phyloP scores from a whole-genome alignment of 2,113 vertebrate species.

The Peromyscus maniculatus region DNA sequence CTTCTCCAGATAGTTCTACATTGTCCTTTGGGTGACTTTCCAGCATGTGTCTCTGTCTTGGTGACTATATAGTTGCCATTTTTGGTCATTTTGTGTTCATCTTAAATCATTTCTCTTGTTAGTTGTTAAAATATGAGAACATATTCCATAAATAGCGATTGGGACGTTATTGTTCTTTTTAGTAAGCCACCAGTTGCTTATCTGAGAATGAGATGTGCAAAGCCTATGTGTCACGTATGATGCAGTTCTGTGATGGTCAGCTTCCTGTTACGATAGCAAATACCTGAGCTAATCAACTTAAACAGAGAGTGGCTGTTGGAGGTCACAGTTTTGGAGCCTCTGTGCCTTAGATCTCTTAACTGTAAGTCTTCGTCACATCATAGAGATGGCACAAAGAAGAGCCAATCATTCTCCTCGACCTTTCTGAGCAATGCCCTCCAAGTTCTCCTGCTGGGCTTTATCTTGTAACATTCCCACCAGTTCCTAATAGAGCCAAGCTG shows the following conservation, averaged over 20 bases:
- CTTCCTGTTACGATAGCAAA: background rate
- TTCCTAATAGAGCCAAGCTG: background rate
- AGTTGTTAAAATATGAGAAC: conserved; percentile 8
- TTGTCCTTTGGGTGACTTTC: background rate
- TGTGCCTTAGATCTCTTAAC: background rate
- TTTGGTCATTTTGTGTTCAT: background rate
- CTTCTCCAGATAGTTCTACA: background rate
- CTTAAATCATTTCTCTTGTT: background rate
- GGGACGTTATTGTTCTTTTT: background rate
- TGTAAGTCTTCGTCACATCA: background rate
- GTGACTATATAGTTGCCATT: background rate
- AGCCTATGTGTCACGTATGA: background rate
- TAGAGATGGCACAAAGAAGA: background rate
- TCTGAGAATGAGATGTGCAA: background rate
- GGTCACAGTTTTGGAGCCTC: background rate
- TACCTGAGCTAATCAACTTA: background rate
- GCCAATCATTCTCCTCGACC: background rate
- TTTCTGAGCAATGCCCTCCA: background rate
- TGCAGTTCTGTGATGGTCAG: background rate
- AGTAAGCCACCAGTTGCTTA: rapidly evolving
- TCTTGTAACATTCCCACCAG: background rate
- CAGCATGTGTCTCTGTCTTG: background rate
- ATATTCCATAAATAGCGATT: background rate
- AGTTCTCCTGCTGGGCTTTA: background rate
- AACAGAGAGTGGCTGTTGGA: background rate